Evolutionary conservation across 2,888 invertebrate species (phyloP).

Genomic region (Masnerella sp.): DNA sequence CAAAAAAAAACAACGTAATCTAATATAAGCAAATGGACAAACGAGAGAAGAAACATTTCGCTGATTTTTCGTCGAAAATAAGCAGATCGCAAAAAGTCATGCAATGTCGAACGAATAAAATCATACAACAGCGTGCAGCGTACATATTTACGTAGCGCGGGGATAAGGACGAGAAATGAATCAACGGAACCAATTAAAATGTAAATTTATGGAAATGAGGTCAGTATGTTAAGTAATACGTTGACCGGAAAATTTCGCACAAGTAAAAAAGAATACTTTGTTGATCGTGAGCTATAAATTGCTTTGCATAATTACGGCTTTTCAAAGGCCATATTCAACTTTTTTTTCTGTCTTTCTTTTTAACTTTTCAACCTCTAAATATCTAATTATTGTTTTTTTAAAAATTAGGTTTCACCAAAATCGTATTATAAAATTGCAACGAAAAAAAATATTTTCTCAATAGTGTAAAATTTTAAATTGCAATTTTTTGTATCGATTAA

Average conservation of each 20-base stretch:
- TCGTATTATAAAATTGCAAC: too few relatives aligned
- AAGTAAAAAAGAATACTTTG: constrained; percentile 25
- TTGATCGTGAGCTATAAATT: constrained; percentile 29
- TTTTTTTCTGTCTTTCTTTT: too few relatives aligned
- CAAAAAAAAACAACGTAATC: too few relatives aligned
- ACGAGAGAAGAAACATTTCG: too few relatives aligned
- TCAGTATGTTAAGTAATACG: constrained; percentile 70
- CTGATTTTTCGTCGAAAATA: constrained; percentile 24
- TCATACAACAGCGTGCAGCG: constrained; percentile 44
- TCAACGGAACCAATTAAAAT: constrained; percentile 74
- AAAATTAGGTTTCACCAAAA: too few relatives aligned
- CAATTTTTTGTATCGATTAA: too few relatives aligned
- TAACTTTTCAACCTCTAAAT: too few relatives aligned
- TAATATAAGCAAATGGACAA: too few relatives aligned
- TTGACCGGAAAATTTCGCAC: constrained; percentile 63
- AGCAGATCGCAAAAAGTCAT: constrained; percentile 31
- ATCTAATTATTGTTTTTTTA: too few relatives aligned
- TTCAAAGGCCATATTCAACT: too few relatives aligned
- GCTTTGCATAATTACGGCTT: constrained; percentile 20
- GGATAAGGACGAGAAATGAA: constrained; percentile 38
- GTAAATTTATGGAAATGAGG: constrained; percentile 75
- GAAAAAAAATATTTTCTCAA: too few relatives aligned
- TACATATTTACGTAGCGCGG: constrained; percentile 67
- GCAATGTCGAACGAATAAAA: constrained; percentile 38
- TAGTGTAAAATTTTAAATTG: too few relatives aligned